Percentiles rank a stretch among this genome's conserved stretches.
phyloP scores from a whole-genome alignment of 2,113 vertebrate genomes.

The Tragelaphus imberbis region DNA sequence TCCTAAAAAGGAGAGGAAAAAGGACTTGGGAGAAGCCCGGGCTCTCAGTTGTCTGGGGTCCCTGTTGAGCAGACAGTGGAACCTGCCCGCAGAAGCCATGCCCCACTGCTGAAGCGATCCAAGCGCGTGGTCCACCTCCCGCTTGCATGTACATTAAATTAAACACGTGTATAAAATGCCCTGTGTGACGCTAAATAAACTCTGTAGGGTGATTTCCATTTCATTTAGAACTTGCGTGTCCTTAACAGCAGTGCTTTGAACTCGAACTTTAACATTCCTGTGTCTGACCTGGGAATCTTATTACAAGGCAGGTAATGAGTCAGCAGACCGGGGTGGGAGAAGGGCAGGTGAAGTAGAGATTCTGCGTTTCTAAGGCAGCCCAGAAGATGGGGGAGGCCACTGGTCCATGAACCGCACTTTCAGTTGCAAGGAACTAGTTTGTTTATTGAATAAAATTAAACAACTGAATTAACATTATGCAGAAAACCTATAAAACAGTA shows the following conservation, averaged over 20 bases:
- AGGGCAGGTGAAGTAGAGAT: background rate
- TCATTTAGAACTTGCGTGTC: background rate
- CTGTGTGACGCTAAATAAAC: background rate
- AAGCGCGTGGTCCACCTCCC: rapidly evolving
- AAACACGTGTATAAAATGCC: background rate
- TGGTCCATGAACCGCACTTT: background rate
- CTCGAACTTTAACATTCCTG: background rate
- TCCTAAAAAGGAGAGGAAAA: slow-evolving; percentile 4
- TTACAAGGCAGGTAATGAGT: background rate
- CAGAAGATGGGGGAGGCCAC: background rate
- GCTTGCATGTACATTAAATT: background rate
- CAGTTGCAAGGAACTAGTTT: background rate
- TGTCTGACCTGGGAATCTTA: background rate
- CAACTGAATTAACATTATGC: background rate
- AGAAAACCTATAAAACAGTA: background rate
- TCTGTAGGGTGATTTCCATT: background rate
- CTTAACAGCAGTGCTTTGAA: background rate
- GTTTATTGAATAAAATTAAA: background rate
- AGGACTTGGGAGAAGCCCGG: background rate
- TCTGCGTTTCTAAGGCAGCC: background rate
- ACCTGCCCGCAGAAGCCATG: background rate
- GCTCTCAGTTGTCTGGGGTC: background rate
- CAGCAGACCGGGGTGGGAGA: rapidly evolving
- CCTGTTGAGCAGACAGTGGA: background rate
- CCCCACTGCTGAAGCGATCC: rapidly evolving